These are phyloP conservation scores for Eupithecia vulgata DNA, from an alignment of 2,888 invertebrate genomes.

Conservation along the genomic window DNA sequence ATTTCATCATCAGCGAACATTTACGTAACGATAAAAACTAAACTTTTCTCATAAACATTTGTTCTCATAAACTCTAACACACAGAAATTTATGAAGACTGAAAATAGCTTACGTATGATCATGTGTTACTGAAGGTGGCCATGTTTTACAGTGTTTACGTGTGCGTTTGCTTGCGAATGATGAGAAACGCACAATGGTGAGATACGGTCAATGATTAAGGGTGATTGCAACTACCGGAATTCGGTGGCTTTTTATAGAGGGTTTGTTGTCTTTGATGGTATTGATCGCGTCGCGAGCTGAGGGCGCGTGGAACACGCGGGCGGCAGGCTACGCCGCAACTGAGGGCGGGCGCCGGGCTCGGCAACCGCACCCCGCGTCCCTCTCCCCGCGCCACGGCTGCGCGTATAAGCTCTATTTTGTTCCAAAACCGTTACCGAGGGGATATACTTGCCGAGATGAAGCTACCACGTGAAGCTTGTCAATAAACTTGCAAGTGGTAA, in stretches of 20 bases:
- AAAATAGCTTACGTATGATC: constrained; percentile 69
- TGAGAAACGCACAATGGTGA: constrained; percentile 41
- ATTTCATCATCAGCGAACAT: constrained; percentile 61
- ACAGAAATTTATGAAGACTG: constrained; percentile 34
- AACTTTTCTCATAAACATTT: constrained; percentile 35
- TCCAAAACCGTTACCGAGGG: constrained; percentile 62
- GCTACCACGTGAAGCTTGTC: constrained; percentile 61
- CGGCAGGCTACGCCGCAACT: constrained; percentile 81
- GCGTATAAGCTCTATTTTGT: constrained; percentile 66
- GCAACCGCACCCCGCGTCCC: constrained; percentile 47
- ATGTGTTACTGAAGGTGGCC: constrained; percentile 71
- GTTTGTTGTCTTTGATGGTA: constrained; percentile 54
- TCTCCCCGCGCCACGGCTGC: constrained; percentile 60
- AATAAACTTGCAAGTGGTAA: constrained; percentile 50
- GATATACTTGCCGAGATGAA: constrained; percentile 55
- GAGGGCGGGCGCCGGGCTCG: constrained; percentile 54
- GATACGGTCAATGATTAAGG: constrained; percentile 6
- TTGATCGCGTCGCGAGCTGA: constrained; percentile 66
- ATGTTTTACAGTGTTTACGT: constrained; percentile 61
- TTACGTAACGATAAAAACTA: constrained; percentile 70
- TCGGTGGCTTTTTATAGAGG: constrained; percentile 48
- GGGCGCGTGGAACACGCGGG: constrained; percentile 70
- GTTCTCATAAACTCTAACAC: constrained; percentile 23
- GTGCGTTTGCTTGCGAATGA: constrained; percentile 52
- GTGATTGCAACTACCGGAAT: constrained; percentile 26